A percentile compares a stretch with the other conserved stretches of the same genome.
Conservation (phyloP, 2,888 invertebrate genomes). For the Nemurella pictetii region DNA sequence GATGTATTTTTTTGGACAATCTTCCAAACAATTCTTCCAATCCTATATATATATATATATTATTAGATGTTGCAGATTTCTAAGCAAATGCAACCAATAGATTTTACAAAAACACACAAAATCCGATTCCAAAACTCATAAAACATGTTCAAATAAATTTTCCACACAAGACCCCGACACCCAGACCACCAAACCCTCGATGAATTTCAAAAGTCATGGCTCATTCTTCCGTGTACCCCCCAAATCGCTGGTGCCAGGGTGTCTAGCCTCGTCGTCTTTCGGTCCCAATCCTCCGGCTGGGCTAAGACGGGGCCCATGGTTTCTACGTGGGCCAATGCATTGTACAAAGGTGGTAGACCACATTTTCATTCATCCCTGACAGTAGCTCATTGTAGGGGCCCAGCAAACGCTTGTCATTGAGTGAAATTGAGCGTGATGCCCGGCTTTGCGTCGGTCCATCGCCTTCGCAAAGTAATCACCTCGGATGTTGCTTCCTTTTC, state of each 20-base stretch:
- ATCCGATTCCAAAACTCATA: too few species aligned
- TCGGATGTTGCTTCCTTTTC: too few species aligned
- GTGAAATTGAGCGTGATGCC: slow-evolving; percentile 27
- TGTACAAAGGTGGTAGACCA: slow-evolving; percentile 15
- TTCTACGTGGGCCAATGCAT: not conserved
- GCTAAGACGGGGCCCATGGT: not conserved
- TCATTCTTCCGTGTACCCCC: not conserved
- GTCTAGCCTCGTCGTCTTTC: slow-evolving; percentile 12
- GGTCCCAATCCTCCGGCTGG: not conserved
- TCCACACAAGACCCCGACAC: too few species aligned
- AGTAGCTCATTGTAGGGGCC: not conserved
- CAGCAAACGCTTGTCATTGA: not conserved
- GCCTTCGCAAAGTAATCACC: not conserved
- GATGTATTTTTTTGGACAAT: too few species aligned
- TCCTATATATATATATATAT: too few species aligned
- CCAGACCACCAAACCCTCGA: too few species aligned
- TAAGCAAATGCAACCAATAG: too few species aligned
- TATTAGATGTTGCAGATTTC: too few species aligned
- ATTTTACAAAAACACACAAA: too few species aligned
- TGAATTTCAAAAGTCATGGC: not conserved
- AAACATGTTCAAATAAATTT: too few species aligned
- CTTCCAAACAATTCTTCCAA: too few species aligned
- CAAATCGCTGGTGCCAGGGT: not conserved
- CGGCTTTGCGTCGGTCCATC: not conserved
- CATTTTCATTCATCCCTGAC: not conserved